Evolutionary conservation across 2,113 vertebrate genomes (phyloP), one percentile per base, ranked within the genome.

Genomic region (Sinocyclocheilus rhinocerous): DNA sequence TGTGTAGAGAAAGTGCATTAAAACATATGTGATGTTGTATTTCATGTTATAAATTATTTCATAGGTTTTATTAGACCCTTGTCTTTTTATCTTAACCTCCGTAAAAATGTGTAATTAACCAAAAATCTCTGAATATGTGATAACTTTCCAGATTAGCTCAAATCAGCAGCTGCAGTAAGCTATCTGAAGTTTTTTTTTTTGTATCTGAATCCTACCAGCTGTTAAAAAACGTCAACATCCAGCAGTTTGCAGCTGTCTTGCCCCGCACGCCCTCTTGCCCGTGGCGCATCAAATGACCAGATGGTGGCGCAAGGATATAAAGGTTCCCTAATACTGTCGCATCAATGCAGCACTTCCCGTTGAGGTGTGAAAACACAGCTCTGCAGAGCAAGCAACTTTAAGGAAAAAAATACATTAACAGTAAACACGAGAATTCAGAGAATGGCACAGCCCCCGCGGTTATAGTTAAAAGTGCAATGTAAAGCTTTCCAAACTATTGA

Each of bases 261-360:
- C 73, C 16, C 63, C 36, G 36, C 6, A 6, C 39, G 39, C 6
- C 1, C 7, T 45, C 42, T 48, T 24, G 36, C 52, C n/a, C 59
- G 26, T 70, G 55, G 72, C 36, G 18, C 77, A 67, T 26, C 4
- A 22, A 29, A 42, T 80, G n/a, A 0, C 36, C 87, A 92, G 93
- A 92, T 75, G 73, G 93, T 91, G 81, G 92, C 90, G 76, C 88
- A 22, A 65, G 33, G 79, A 85, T 33, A 91, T 61, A 85, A 87
- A 26, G 65, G n/a, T 0, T 52, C 33, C 67, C 8, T 82, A 85
- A 70, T 70, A 78, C 89, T 93, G 93, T 93, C 92, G 94, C 94
- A 94, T 89, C 89, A 36, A 88, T 94, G 94, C 94, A 93, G 92
- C 90, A 94, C 84, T 73, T 86, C 77, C 61, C 76, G 55, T 75